Evolutionary conservation across 1,140 invertebrate species (phyloP).

Genomic region (Rhopalosiphum padi): DNA sequence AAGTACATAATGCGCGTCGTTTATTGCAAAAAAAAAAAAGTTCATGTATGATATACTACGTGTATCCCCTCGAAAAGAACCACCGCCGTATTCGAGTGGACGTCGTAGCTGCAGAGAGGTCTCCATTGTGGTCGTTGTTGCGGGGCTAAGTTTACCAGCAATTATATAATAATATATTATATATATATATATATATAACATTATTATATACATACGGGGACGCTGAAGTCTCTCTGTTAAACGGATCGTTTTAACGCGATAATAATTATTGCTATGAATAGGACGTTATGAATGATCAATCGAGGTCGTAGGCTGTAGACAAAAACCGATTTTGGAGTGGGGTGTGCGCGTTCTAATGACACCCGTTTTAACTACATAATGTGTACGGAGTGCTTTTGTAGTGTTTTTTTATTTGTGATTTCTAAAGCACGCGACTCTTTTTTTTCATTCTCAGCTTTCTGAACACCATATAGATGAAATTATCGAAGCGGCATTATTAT

Average conservation of each 20-base stretch:
- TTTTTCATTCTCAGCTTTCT: background rate
- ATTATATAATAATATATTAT: constrained; percentile 31
- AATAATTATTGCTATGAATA: constrained; percentile 52
- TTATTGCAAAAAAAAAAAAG: constrained; percentile 22
- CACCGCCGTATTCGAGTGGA: constrained; percentile 44
- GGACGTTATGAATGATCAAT: constrained; percentile 49
- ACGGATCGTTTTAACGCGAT: constrained; percentile 54
- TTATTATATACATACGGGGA: constrained; percentile 10
- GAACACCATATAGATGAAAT: background rate
- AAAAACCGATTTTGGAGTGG: constrained; percentile 23
- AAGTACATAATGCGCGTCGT: background rate
- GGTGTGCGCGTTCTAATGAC: constrained; percentile 26
- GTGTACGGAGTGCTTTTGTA: background rate
- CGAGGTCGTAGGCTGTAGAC: background rate
- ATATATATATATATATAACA: constrained; percentile 13
- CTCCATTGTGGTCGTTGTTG: constrained; percentile 29
- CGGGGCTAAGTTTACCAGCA: constrained; percentile 36
- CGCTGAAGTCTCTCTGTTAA: constrained; percentile 40
- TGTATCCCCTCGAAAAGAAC: constrained; percentile 28
- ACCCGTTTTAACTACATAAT: constrained; percentile 23
- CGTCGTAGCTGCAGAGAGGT: constrained; percentile 22
- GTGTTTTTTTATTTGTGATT: constrained; percentile 30
- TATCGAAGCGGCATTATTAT: background rate
- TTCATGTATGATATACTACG: background rate
- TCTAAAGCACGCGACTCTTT: constrained; percentile 32